These are phyloP conservation scores for Troglohyphantes excavatus DNA, from an alignment of 2,888 invertebrate genomes.

Conservation along the genomic window DNA sequence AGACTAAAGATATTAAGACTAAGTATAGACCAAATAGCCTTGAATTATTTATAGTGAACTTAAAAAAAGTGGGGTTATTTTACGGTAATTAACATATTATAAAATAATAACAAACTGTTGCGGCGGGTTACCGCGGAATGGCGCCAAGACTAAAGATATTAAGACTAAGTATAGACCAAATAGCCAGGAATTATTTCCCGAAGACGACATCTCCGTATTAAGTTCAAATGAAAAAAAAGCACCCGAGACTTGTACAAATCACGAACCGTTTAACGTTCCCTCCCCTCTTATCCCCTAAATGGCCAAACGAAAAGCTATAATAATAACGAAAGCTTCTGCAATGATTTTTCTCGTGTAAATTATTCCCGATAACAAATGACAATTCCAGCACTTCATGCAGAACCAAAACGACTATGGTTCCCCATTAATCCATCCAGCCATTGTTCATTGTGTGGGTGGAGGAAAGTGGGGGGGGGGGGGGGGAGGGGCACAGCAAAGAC, in stretches of 20 bases:
- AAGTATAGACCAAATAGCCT: no score
- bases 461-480: neutral
- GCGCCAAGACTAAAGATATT: no score
- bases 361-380: conserved; percentile 74
- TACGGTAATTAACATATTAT: no score
- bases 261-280: conserved; percentile 1
- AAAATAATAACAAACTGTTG: no score
- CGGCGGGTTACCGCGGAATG: no score
- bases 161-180: no score
- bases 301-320: conserved; percentile 4
- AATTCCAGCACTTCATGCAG: conserved; percentile 75
- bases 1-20: no score
- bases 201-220: no score
- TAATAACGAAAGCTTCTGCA: conserved; percentile 43
- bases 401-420: conserved; percentile 49
- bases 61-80: no score
- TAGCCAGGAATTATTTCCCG: no score
- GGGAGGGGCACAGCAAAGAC: conserved; percentile 36
- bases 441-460: conserved; percentile 41
- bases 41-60: no score
- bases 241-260: neutral
- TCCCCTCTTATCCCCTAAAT: neutral
- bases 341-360: conserved; percentile 68
- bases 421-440: conserved; percentile 69
- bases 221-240: no score